Evolutionary conservation across 2,113 vertebrate genomes (phyloP).

Genomic region (Propithecus coquereli): DNA sequence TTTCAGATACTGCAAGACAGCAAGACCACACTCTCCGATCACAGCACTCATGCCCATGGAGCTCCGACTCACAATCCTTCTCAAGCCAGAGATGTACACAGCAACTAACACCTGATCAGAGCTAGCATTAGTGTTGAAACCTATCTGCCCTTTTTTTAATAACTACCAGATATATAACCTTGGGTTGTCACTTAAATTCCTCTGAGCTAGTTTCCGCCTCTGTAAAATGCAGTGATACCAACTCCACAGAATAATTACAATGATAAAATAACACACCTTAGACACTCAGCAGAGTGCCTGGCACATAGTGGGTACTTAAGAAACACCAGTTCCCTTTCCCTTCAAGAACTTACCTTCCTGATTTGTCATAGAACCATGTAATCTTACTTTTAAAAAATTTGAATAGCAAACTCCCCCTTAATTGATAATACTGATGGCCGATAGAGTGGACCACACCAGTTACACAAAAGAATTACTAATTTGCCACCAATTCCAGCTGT

Average conservation of each 20-base stretch:
- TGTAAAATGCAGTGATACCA: neutral
- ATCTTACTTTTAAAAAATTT: neutral
- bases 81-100: neutral
- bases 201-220: neutral
- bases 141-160: neutral
- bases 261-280: neutral
- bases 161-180: neutral
- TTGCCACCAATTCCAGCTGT: neutral
- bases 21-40: too few relatives aligned
- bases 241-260: neutral
- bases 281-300: neutral
- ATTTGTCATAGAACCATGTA: neutral
- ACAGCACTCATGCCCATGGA: accelerated
- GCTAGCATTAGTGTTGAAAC: neutral
- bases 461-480: neutral
- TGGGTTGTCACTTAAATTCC: neutral
- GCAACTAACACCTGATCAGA: neutral
- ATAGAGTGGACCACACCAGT: neutral
- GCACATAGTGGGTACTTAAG: neutral
- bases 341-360: neutral
- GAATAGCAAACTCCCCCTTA: neutral
- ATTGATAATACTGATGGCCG: neutral
- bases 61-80: neutral
- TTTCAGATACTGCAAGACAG: neutral
- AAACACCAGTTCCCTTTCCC: neutral